phyloP scores from a whole-genome alignment of 1,140 invertebrate species.

The Drosophila rufa region DNA sequence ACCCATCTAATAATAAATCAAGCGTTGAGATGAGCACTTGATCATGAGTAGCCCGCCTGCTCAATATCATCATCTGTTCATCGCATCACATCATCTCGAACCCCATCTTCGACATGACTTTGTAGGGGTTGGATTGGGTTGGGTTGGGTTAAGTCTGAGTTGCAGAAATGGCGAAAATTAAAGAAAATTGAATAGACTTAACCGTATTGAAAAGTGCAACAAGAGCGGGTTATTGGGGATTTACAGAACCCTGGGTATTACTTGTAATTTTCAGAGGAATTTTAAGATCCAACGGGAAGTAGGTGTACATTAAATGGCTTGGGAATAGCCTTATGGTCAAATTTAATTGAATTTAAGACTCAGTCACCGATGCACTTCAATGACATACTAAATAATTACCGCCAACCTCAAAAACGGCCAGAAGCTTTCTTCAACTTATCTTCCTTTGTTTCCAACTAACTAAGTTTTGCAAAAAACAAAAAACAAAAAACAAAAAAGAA shows the following conservation, averaged over 20 bases:
- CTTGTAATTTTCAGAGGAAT: neutral
- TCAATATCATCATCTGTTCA: slow-evolving; percentile 17
- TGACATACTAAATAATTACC: neutral
- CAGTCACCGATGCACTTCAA: neutral
- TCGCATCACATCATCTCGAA: slow-evolving; percentile 8
- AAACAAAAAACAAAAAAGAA: neutral
- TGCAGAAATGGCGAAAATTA: neutral
- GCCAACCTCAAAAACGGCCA: neutral
- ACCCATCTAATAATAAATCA: slow-evolving; percentile 33
- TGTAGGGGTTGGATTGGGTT: neutral
- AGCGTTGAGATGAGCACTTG: slow-evolving; percentile 24
- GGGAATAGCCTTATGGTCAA: neutral
- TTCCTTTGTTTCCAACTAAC: slow-evolving; percentile 24
- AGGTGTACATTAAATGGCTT: neutral
- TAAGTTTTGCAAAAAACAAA: neutral
- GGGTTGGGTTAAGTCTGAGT: neutral
- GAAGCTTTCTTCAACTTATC: slow-evolving; percentile 21
- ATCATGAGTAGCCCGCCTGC: slow-evolving; percentile 5
- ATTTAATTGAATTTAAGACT: neutral
- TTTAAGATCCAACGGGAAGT: neutral
- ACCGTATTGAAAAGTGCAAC: neutral
- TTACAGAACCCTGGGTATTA: neutral
- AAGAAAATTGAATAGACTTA: neutral
- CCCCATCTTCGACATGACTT: neutral
- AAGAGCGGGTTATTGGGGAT: neutral